These are phyloP conservation scores for Solea senegalensis DNA, from an alignment of 2,113 vertebrate genomes.

Conservation along the genomic window DNA sequence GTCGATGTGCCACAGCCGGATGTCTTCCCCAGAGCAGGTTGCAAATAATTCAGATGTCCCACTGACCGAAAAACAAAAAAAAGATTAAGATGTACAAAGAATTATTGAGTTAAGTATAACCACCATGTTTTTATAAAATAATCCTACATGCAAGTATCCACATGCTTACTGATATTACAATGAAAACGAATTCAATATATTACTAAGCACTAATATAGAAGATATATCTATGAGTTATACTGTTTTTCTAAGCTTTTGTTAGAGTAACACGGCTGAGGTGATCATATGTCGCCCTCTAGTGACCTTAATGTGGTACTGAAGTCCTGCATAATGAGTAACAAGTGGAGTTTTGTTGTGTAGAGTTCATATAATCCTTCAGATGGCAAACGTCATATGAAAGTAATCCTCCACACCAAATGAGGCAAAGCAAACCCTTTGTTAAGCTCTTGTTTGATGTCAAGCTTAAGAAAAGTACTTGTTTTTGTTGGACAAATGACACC, in stretches of 20 bases:
- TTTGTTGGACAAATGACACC: no score
- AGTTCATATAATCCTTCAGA: no score
- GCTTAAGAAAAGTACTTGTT: no score
- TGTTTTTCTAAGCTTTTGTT: background rate
- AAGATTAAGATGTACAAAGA: background rate
- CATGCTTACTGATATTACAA: background rate
- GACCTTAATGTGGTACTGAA: slow-evolving; percentile 38
- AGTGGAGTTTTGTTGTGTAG: no score
- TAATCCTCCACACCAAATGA: no score
- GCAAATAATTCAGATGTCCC: slow-evolving; percentile 88
- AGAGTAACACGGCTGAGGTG: background rate
- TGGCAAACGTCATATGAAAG: no score
- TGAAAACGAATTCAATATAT: background rate
- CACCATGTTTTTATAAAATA: no score
- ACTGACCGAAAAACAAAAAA: slow-evolving; percentile 62
- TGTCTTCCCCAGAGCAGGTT: slow-evolving; percentile 88
- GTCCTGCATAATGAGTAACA: background rate
- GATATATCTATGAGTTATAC: background rate
- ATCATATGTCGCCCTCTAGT: slow-evolving; percentile 64
- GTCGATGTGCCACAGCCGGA: slow-evolving; percentile 87
- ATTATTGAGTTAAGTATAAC: background rate
- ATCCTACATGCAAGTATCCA: background rate
- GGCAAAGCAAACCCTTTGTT: no score
- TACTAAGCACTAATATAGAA: background rate
- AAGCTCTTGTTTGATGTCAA: no score